These are phyloP conservation scores for Sceloporus tristichus DNA, from an alignment of 2,113 vertebrate genomes.

Conservation along the genomic window DNA sequence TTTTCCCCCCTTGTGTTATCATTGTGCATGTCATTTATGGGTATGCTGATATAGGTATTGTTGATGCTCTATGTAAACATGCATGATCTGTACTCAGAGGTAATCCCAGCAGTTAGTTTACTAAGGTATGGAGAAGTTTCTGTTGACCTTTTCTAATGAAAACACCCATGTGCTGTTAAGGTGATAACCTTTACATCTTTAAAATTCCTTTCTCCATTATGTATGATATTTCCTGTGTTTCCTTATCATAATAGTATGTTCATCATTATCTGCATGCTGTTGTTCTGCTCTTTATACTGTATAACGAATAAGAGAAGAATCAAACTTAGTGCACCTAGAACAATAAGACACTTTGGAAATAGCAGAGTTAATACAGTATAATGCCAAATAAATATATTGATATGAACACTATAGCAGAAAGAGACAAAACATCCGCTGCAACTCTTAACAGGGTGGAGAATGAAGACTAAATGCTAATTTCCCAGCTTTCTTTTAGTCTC, in stretches of 20 bases:
- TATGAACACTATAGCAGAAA: not conserved
- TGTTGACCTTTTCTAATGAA: not conserved
- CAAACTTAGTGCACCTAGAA: not conserved
- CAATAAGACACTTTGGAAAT: fast-evolving
- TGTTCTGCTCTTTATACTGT: not conserved
- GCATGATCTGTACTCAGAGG: not conserved
- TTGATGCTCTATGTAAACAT: not conserved
- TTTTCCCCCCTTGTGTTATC: not conserved
- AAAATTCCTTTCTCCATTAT: not conserved
- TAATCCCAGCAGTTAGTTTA: fast-evolving
- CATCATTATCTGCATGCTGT: not conserved
- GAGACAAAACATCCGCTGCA: not conserved
- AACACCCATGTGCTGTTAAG: fast-evolving
- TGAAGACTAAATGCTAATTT: constrained; percentile 4
- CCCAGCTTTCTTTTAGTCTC: fast-evolving
- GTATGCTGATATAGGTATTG: constrained; percentile 10
- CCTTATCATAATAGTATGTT: fast-evolving
- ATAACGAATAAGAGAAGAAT: constrained; percentile 4
- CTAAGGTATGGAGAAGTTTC: constrained; percentile 51
- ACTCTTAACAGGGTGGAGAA: not conserved
- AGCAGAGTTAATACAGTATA: fast-evolving
- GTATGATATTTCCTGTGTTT: not conserved
- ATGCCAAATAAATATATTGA: not conserved
- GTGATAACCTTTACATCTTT: not conserved
- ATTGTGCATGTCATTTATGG: not conserved